Conservation (phyloP, 2,888 invertebrate genomes). For the Apeira syringaria region DNA sequence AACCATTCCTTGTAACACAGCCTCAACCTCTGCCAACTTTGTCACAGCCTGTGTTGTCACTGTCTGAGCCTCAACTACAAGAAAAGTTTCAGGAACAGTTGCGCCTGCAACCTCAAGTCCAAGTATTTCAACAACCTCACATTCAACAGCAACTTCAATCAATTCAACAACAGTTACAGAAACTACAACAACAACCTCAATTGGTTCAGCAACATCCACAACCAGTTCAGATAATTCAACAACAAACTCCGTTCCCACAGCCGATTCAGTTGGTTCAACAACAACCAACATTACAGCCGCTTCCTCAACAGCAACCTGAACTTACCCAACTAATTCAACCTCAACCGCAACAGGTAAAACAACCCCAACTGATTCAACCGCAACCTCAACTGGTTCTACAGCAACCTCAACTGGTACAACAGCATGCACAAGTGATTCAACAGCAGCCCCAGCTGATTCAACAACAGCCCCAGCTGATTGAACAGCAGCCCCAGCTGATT, state of each 20-base stretch:
- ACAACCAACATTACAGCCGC: not conserved
- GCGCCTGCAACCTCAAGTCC: slow-evolving; percentile 16
- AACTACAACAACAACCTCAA: slow-evolving; percentile 14
- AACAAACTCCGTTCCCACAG: slow-evolving; percentile 29
- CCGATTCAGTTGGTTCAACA: slow-evolving; percentile 1
- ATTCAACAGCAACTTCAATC: slow-evolving; percentile 22
- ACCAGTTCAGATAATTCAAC: slow-evolving; percentile 9
- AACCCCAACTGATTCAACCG: slow-evolving; percentile 1
- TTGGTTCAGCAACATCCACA: slow-evolving; percentile 9
- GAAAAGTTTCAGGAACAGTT: slow-evolving; percentile 3
- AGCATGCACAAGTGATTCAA: slow-evolving; percentile 6
- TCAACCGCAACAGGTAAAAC: slow-evolving; percentile 9
- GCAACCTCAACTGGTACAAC: slow-evolving; percentile 3
- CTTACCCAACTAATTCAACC: slow-evolving; percentile 11
- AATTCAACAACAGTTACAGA: slow-evolving; percentile 19
- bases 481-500: not conserved
- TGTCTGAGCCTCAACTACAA: slow-evolving; percentile 3
- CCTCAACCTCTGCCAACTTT: slow-evolving; percentile 8
- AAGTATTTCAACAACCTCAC: slow-evolving; percentile 20
- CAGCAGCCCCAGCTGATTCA: slow-evolving; percentile 10
- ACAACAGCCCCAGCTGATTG: slow-evolving; percentile 4
- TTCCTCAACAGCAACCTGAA: slow-evolving; percentile 4
- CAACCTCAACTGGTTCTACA: slow-evolving; percentile 10
- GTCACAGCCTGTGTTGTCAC: slow-evolving; percentile 8
- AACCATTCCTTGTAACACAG: slow-evolving; percentile 13